phyloP scores from a whole-genome alignment of 2,113 vertebrate genomes.

The human (Homo sapiens) region GRCh38 chr4:30223501-30224000 shows the following conservation, averaged over 20 bases:
- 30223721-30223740: background rate
- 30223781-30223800: background rate
- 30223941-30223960: background rate
- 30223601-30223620: background rate
- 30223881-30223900: background rate
- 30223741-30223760: background rate
- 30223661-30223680: background rate
- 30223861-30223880: background rate
- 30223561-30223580: background rate
- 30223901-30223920: background rate
- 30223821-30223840: background rate
- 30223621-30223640: background rate
- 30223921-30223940: background rate
- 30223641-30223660: background rate
- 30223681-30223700: background rate
- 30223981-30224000: background rate
- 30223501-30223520: background rate
- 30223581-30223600: background rate
- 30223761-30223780: background rate
- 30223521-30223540: background rate
- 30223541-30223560: background rate
- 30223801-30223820: background rate
- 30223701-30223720: background rate
- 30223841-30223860: background rate
- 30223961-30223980: background rate